These are phyloP conservation scores for Litoditis marina DNA, from an alignment of 2,888 invertebrate genomes.

Conservation along the genomic window DNA sequence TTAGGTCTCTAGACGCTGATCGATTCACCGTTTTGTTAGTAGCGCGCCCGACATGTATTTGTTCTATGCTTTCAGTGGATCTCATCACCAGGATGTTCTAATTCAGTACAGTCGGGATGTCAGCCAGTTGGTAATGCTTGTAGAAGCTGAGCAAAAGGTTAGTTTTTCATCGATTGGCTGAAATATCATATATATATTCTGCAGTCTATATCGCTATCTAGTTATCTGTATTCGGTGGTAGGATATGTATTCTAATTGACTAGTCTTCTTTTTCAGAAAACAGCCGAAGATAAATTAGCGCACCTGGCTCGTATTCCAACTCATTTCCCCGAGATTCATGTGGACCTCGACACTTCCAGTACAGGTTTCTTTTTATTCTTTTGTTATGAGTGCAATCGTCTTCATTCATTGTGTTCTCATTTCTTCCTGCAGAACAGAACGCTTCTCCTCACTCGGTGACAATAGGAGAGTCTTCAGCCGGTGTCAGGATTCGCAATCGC, in stretches of 20 bases:
- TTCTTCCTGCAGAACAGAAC: neutral
- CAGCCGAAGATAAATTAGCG: conserved; percentile 10
- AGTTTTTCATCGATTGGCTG: too few species aligned
- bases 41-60: too few species aligned
- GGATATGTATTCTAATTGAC: conserved; percentile 20
- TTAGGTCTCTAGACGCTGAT: too few species aligned
- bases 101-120: conserved; percentile 17
- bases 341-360: neutral
- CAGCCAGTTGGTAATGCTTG: conserved; percentile 11
- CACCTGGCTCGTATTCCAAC: conserved; percentile 13
- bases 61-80: too few species aligned
- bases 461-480: conserved; percentile 26
- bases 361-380: neutral
- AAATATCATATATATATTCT: too few species aligned
- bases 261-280: conserved; percentile 6
- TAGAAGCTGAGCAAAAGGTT: conserved; percentile 16
- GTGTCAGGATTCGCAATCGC: conserved; percentile 29
- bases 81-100: conserved; percentile 11
- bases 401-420: conserved; percentile 1
- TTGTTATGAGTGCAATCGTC: neutral
- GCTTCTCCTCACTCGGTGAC: too few species aligned
- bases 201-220: too few species aligned
- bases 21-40: too few species aligned
- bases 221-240: too few species aligned
- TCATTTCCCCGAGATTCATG: conserved; percentile 1